Evolutionary conservation across 2,797 vertebrate species (phyloP).

Genomic region (Eulemur coronatus): DNA sequence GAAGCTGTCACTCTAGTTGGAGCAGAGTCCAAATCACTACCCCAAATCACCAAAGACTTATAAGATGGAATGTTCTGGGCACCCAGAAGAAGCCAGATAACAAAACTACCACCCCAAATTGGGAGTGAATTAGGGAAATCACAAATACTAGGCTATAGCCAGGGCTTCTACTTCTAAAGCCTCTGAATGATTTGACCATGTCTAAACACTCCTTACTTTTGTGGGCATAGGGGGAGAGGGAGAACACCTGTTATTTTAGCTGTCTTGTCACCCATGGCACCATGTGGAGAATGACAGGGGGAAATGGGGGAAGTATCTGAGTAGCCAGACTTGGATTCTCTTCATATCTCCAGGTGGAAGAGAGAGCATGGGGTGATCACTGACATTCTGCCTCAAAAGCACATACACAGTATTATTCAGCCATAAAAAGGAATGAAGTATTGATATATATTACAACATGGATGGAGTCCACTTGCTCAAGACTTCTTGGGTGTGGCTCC

Average conservation of each 20-base stretch:
- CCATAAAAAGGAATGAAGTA: neutral
- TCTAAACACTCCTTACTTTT: neutral
- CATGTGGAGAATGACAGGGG: neutral
- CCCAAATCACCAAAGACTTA: neutral
- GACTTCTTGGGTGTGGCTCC: too few relatives aligned
- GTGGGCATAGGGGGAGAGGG: neutral
- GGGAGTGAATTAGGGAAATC: neutral
- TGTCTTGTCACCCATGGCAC: neutral
- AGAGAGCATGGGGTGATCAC: neutral
- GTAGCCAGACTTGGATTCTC: neutral
- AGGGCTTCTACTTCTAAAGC: neutral
- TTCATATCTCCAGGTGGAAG: neutral
- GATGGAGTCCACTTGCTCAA: too few relatives aligned
- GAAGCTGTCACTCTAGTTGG: neutral
- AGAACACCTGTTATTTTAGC: neutral
- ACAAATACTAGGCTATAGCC: neutral
- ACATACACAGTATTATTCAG: neutral
- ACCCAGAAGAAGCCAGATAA: neutral
- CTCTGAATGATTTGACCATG: neutral
- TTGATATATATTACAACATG: neutral
- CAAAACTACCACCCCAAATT: neutral
- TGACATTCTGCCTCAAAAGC: neutral
- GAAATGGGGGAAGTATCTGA: neutral
- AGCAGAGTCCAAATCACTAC: neutral
- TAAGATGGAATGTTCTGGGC: neutral